Evolutionary conservation across 2,888 invertebrate genomes (phyloP), one percentile per base, ranked within the genome.

Genomic region (Nephrotoma appendiculata): DNA sequence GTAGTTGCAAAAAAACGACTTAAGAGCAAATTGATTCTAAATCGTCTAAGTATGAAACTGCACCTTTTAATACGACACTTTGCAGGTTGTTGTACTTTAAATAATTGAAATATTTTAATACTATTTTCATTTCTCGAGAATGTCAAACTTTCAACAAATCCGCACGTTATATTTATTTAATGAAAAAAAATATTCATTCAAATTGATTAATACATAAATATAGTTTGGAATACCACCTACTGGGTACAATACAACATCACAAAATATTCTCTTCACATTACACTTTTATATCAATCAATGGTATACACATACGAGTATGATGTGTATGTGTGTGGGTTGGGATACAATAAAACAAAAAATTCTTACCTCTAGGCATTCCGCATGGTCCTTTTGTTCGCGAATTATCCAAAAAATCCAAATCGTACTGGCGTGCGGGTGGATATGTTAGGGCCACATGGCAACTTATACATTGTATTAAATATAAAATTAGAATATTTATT

Each of bases 281-380:
- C 15, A n/a, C 19, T 85, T n/a, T 85, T 11, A 85, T 31, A 85
- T 2, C 15, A 42, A 41, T 44, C 44, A 5, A 31, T 31, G 31
- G 2, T 31, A 2, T 44, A 44, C 44, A 44, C 11, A 44, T 71
- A 9, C 9, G 71, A 31, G 31, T 6, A 57, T 15, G 15, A 6
- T 15, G 7, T 71, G 19, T 57, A 5, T 57, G 52, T 57, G 52
- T 15, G 15, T 6, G 31, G 31, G 31, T 2, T 31, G 31, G 31
- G 2, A 15, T 41, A 42, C 7, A 15, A 85, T 12, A 5, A 86
- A 42, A n/a, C 83, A 86, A n/a, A 19, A 41, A 86, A 86, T 83
- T 90, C 93, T 94, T 92, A 97, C 97, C 97, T 95, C 95, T 96
- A 41, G 98, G 97, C 96, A 98, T 98, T 88, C 98, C 98, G 91